These are phyloP conservation scores for Streptopelia turtur DNA, from an alignment of 2,797 vertebrate genomes.

Conservation along the genomic window DNA sequence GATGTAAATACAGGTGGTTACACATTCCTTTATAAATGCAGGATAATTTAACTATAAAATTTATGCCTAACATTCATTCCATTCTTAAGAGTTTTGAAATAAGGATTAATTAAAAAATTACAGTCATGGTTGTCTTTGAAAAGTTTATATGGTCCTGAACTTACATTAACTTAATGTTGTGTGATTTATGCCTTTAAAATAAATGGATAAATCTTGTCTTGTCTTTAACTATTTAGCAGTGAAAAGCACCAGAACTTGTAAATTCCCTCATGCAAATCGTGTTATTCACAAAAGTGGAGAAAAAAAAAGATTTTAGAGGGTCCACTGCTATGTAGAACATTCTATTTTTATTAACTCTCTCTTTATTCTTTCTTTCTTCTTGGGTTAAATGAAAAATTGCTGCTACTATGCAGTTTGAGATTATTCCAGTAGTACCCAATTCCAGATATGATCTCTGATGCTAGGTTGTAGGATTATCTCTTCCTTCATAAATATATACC, in stretches of 20 bases:
- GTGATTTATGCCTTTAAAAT: not conserved
- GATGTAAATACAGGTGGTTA: not conserved
- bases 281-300: not conserved
- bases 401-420: not conserved
- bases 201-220: not conserved
- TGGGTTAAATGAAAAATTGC: not conserved
- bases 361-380: not conserved
- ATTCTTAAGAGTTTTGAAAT: not conserved
- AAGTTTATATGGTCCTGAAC: not conserved
- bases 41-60: not conserved
- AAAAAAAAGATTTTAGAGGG: not conserved
- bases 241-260: not conserved
- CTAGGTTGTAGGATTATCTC: not conserved
- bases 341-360: not conserved
- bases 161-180: not conserved
- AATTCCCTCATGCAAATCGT: fast-evolving
- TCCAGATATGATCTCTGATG: not conserved
- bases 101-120: not conserved
- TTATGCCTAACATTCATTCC: not conserved
- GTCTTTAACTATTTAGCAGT: not conserved
- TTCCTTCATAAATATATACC: not conserved
- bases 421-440: not conserved
- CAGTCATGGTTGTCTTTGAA: not conserved
- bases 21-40: not conserved
- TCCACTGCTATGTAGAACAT: not conserved